A percentile compares a stretch with the other conserved stretches of the same genome.
These are phyloP conservation scores for Nothobranchius furzeri DNA, from an alignment of 2,113 vertebrate species.

Conservation along the genomic window DNA sequence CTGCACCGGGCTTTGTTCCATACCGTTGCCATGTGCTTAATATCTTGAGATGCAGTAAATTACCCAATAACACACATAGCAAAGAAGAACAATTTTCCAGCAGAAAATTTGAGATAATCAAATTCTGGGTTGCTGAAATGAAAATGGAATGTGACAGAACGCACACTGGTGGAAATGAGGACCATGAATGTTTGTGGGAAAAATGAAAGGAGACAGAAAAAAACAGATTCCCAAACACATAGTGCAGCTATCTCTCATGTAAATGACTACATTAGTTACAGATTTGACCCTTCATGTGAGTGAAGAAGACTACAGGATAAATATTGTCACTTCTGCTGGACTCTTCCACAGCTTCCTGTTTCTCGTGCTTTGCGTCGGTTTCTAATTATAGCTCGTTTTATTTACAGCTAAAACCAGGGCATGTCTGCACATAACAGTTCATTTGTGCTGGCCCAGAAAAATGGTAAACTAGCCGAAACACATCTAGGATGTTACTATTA, in stretches of 20 bases:
- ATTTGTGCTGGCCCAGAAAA: slow-evolving; percentile 53
- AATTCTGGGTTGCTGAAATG: neutral
- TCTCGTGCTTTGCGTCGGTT: slow-evolving; percentile 6
- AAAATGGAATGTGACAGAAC: slow-evolving; percentile 5
- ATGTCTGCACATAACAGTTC: slow-evolving; percentile 40
- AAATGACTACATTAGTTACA: neutral
- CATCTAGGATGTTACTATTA: slow-evolving; percentile 32
- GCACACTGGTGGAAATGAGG: neutral
- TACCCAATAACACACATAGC: slow-evolving; percentile 9
- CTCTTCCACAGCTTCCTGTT: slow-evolving; percentile 12
- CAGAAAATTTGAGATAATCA: slow-evolving; percentile 22
- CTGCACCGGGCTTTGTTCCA: slow-evolving; percentile 11
- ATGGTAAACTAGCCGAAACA: slow-evolving; percentile 11
- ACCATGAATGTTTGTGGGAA: neutral
- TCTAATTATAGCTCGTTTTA: slow-evolving; percentile 44
- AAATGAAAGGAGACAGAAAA: neutral
- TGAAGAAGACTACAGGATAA: neutral
- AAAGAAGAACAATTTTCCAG: slow-evolving; percentile 29
- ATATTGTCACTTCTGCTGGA: slow-evolving; percentile 1
- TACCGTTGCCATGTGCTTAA: slow-evolving; percentile 15
- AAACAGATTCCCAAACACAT: neutral
- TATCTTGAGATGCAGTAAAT: slow-evolving; percentile 13
- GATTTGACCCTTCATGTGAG: neutral
- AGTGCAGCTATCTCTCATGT: neutral
- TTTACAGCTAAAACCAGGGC: slow-evolving; percentile 51